Evolutionary conservation across 1,140 invertebrate species (phyloP).

Genomic region (Scaptomyza pallida): DNA sequence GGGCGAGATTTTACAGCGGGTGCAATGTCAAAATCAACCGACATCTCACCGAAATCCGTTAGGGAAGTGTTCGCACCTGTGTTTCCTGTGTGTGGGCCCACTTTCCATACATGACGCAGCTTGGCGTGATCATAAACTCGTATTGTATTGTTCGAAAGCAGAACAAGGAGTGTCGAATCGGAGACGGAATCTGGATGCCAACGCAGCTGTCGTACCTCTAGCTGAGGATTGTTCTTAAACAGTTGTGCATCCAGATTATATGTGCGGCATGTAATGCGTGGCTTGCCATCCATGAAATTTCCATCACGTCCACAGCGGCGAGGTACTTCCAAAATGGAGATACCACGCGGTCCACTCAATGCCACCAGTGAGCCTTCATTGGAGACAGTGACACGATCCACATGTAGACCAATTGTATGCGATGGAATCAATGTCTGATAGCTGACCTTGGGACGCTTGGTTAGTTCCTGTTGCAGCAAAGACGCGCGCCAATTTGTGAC

Average conservation of each 20-base stretch:
- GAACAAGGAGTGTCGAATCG: constrained; percentile 90
- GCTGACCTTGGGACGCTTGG: constrained; percentile 19
- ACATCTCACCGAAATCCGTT: constrained; percentile 90
- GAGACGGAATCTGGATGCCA: constrained; percentile 93
- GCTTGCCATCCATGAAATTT: constrained; percentile 75
- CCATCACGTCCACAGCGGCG: constrained; percentile 83
- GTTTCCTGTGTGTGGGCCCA: constrained; percentile 61
- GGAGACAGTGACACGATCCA: constrained; percentile 81
- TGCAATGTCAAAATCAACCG: constrained; percentile 93
- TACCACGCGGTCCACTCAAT: constrained; percentile 76
- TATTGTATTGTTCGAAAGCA: constrained; percentile 93
- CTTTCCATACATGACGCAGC: constrained; percentile 79
- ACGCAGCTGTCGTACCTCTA: constrained; percentile 87
- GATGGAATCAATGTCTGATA: constrained; percentile 80
- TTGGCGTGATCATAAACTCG: constrained; percentile 86
- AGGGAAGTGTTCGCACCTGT: constrained; percentile 38
- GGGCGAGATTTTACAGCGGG: constrained; percentile 84
- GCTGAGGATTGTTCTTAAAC: constrained; percentile 85
- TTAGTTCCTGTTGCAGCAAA: constrained; percentile 26
- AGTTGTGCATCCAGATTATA: constrained; percentile 87
- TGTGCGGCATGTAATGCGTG: constrained; percentile 84
- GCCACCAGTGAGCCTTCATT: constrained; percentile 77
- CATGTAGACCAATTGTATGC: constrained; percentile 68
- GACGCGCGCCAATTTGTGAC: constrained; percentile 74
- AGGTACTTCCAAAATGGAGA: constrained; percentile 83